Conservation (phyloP, 2,888 invertebrate species). For the Plemyria rubiginata region DNA sequence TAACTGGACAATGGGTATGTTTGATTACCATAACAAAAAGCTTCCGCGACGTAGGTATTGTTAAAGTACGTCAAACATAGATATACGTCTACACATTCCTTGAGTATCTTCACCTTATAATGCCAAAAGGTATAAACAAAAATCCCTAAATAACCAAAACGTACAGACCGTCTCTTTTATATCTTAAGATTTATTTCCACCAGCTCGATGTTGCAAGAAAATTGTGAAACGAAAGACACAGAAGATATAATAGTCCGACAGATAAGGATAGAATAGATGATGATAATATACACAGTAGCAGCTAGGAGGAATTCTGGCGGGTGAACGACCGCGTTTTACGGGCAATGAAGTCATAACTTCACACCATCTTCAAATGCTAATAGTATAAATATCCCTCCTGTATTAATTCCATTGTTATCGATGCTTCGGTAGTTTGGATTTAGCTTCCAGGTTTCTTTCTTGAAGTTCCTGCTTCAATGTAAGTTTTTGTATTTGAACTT, state of each 20-base stretch:
- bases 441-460: constrained; percentile 4
- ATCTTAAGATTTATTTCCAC: not conserved
- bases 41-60: not conserved
- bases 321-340: constrained; percentile 60
- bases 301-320: constrained; percentile 50
- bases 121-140: not conserved
- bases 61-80: not conserved
- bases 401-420: not conserved
- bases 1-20: not conserved
- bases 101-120: not conserved
- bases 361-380: constrained; percentile 37
- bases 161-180: constrained; percentile 4
- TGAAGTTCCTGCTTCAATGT: not conserved
- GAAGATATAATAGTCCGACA: constrained; percentile 23
- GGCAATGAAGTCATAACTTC: constrained; percentile 49
- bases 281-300: constrained; percentile 48
- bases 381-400: constrained; percentile 28
- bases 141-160: not conserved
- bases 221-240: constrained; percentile 47
- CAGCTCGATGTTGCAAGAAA: constrained; percentile 42
- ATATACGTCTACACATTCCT: not conserved
- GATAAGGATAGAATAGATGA: constrained; percentile 58
- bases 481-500: constrained; percentile 4
- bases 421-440: not conserved
- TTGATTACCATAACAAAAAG: not conserved